Conservation (phyloP, 2,113 vertebrate species). For the Romanogobio albipinnatus region DNA sequence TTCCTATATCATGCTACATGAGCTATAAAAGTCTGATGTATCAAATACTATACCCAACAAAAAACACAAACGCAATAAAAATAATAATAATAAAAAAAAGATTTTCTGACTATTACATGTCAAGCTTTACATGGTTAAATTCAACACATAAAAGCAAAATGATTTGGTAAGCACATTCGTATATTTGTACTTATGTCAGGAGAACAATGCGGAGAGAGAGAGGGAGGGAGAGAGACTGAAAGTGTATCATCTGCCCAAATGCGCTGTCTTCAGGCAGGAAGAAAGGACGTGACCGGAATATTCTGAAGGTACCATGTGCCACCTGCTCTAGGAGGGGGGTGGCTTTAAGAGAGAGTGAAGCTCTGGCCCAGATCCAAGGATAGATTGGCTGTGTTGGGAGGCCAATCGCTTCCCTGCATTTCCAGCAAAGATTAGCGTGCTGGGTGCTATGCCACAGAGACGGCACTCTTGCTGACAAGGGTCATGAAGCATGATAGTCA, state of each 20-base stretch:
- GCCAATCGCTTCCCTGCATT: slow-evolving; percentile 49
- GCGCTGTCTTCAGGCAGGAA: slow-evolving; percentile 51
- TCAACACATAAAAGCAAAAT: background rate
- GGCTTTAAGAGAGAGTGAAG: slow-evolving; percentile 27
- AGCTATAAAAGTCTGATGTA: too few relatives aligned
- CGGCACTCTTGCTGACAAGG: slow-evolving; percentile 45
- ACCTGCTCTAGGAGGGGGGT: slow-evolving; percentile 26
- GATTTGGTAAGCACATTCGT: background rate
- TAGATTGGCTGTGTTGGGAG: slow-evolving; percentile 36
- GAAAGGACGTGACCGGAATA: slow-evolving; percentile 54
- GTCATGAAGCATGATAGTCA: slow-evolving; percentile 43
- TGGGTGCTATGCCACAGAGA: slow-evolving; percentile 33
- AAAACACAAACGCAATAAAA: too few relatives aligned
- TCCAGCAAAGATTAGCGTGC: slow-evolving; percentile 50
- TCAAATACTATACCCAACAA: too few relatives aligned
- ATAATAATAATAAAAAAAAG: too few relatives aligned
- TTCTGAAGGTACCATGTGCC: slow-evolving; percentile 33
- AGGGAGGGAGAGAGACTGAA: slow-evolving; percentile 27
- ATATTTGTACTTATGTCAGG: background rate
- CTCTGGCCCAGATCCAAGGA: slow-evolving; percentile 48
- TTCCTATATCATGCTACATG: too few relatives aligned
- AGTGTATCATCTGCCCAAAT: slow-evolving; percentile 39
- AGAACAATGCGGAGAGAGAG: background rate
- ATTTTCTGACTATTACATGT: too few relatives aligned
- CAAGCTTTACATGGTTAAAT: too few relatives aligned